Evolutionary conservation across 2,797 vertebrate genomes (phyloP).

Genomic region (Halcyon chelicuti): DNA sequence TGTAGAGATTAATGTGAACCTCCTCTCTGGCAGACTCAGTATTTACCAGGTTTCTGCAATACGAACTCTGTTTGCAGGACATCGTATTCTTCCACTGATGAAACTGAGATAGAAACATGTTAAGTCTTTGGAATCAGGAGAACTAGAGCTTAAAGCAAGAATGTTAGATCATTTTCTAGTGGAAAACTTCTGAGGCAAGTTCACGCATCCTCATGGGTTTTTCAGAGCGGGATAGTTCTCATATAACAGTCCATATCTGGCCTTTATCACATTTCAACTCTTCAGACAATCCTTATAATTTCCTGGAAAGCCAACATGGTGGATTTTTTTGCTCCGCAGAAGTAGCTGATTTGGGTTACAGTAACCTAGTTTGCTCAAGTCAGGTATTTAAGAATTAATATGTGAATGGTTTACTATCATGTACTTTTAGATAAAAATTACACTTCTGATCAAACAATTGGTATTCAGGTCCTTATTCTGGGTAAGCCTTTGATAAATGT

Average conservation of each 20-base stretch:
- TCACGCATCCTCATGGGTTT: background rate
- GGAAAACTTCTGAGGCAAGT: background rate
- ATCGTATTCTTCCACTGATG: background rate
- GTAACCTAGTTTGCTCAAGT: background rate
- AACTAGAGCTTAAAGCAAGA: background rate
- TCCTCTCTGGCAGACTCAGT: background rate
- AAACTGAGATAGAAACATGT: background rate
- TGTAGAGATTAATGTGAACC: background rate
- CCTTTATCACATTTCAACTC: background rate
- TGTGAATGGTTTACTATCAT: background rate
- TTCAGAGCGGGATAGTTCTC: background rate
- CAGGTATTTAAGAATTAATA: background rate
- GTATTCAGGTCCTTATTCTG: background rate
- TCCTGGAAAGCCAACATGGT: background rate
- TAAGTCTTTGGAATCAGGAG: background rate
- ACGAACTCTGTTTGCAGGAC: background rate
- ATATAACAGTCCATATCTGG: background rate
- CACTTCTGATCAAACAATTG: background rate
- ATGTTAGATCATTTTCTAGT: background rate
- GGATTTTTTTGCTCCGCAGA: background rate
- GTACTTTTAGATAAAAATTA: background rate
- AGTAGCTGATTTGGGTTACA: background rate
- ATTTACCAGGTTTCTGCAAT: background rate
- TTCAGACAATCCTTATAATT: background rate
- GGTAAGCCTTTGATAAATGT: background rate